A percentile compares a stretch with the other conserved stretches of the same genome.
Evolutionary conservation across 2,113 vertebrate genomes (phyloP).

Genomic region (Falco punctatus): DNA sequence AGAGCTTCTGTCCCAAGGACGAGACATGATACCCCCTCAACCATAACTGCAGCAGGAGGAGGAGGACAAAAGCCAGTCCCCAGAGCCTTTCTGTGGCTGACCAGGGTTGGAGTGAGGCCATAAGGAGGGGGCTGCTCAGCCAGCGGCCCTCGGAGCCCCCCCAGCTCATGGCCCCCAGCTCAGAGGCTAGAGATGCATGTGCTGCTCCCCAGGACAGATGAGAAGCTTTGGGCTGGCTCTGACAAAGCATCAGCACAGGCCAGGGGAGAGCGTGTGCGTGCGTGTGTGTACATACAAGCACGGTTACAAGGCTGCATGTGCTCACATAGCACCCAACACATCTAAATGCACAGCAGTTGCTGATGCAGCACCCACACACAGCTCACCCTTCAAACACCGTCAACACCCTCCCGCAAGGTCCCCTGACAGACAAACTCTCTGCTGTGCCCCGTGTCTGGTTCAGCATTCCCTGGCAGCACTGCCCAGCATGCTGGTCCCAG

Average conservation of each 20-base stretch:
- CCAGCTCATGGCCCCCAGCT: background rate
- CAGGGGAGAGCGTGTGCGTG: rapidly evolving
- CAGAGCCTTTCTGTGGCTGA: background rate
- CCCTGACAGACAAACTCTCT: rapidly evolving
- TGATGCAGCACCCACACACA: background rate
- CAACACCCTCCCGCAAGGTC: background rate
- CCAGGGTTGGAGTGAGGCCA: background rate
- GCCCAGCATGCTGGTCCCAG: rapidly evolving
- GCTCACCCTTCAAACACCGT: background rate
- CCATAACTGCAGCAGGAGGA: background rate
- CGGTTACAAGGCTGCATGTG: rapidly evolving
- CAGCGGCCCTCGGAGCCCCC: background rate
- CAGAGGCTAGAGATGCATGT: background rate
- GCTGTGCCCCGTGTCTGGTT: background rate
- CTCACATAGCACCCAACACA: background rate
- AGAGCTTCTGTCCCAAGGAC: background rate
- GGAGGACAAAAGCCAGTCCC: background rate
- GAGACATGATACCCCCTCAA: background rate
- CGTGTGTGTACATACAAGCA: background rate
- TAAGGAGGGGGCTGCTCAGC: background rate
- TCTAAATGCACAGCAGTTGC: rapidly evolving
- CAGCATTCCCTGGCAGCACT: rapidly evolving
- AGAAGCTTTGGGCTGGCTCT: background rate
- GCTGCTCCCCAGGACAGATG: background rate
- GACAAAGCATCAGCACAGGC: rapidly evolving